A percentile compares a stretch with the other conserved stretches of the same genome.
These are phyloP conservation scores for Aurelia aurita complex sp. Pacific DNA, from an alignment of 30 jellyfish, hydroid and myxozoan species.

Conservation along the genomic window DNA sequence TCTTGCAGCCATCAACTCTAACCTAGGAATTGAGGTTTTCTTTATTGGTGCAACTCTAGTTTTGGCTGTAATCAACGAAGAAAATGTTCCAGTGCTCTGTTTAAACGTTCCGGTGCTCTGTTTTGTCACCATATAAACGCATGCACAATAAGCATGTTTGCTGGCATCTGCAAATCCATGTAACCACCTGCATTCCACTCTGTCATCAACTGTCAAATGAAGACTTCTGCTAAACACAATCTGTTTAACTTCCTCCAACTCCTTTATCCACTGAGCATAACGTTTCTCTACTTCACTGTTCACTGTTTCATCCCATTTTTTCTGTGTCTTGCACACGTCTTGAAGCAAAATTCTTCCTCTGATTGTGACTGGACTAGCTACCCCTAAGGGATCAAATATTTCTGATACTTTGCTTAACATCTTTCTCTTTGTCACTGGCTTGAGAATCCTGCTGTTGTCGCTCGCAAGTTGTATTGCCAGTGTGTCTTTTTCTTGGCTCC, in stretches of 20 bases:
- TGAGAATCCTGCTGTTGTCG: not conserved
- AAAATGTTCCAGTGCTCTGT: not conserved
- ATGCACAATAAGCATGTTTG: constrained; percentile 12
- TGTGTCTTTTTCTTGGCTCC: constrained; percentile 41
- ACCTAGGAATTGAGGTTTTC: not conserved
- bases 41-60: constrained; percentile 13
- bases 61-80: constrained; percentile 3
- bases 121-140: not conserved
- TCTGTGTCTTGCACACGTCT: constrained; percentile 7
- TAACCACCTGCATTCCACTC: not conserved
- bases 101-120: not conserved
- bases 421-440: constrained; percentile 13
- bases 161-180: constrained; percentile 25
- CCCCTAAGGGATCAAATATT: constrained; percentile 42
- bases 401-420: constrained; percentile 15
- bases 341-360: constrained; percentile 28
- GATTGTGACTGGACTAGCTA: constrained; percentile 26
- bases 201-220: not conserved
- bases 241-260: not conserved
- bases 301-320: not conserved
- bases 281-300: not conserved
- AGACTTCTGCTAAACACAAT: not conserved
- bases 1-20: constrained; percentile 10
- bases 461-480: constrained; percentile 22
- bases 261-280: constrained; percentile 2